Conservation (phyloP, 2,888 invertebrate species). For the Merodon equestris region DNA sequence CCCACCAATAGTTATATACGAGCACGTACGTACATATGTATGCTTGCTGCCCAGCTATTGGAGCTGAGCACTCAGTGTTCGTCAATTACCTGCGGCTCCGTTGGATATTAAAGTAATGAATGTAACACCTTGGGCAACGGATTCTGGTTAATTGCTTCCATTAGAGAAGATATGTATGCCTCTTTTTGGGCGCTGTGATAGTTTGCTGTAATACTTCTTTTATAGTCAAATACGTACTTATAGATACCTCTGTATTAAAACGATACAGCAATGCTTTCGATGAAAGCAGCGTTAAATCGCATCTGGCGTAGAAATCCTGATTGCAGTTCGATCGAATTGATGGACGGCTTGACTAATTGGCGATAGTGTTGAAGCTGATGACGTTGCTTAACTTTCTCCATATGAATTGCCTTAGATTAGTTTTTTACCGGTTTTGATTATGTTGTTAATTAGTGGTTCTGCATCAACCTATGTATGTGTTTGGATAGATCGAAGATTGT, state of each 20-base stretch:
- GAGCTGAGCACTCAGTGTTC: background rate
- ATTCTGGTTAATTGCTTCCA: constrained; percentile 55
- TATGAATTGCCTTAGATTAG: constrained; percentile 36
- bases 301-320: constrained; percentile 28
- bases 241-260: no score
- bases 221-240: no score
- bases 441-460: no score
- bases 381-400: constrained; percentile 52
- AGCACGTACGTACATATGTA: background rate
- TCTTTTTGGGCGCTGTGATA: constrained; percentile 31
- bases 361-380: constrained; percentile 44
- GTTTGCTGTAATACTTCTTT: no score
- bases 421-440: constrained; percentile 19
- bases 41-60: background rate
- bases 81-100: constrained; percentile 24
- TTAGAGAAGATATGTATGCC: constrained; percentile 25
- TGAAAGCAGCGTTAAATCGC: constrained; percentile 16
- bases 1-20: constrained; percentile 19
- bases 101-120: constrained; percentile 51
- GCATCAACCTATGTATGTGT: no score
- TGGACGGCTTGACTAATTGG: constrained; percentile 60
- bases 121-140: constrained; percentile 54
- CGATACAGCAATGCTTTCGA: no score
- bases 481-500: no score
- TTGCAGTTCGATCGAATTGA: constrained; percentile 58